A percentile compares a stretch with the other conserved stretches of the same genome.
Evolutionary conservation across 2,888 invertebrate genomes (phyloP).

Genomic region (Eudasyphora cyanicolor): DNA sequence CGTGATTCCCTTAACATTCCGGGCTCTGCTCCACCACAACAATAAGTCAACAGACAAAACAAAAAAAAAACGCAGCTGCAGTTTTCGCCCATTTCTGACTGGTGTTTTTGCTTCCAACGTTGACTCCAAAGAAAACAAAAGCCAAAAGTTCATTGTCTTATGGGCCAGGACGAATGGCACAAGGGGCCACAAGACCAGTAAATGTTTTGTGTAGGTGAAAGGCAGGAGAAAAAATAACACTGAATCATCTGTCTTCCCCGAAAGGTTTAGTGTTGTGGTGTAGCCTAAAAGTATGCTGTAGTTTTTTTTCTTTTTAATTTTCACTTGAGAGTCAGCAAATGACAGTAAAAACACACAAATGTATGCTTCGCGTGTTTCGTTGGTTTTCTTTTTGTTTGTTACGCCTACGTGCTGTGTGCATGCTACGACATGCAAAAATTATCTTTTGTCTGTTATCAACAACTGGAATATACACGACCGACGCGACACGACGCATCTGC

Average conservation of each 20-base stretch:
- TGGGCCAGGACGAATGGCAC: constrained; percentile 36
- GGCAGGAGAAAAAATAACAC: background rate
- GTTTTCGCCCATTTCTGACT: constrained; percentile 39
- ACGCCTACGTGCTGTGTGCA: constrained; percentile 62
- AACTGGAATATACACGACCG: too few relatives aligned
- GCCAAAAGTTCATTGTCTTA: constrained; percentile 64
- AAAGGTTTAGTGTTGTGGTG: background rate
- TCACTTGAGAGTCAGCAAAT: constrained; percentile 28
- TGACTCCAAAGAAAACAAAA: constrained; percentile 51
- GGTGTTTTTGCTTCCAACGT: background rate
- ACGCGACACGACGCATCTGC: background rate
- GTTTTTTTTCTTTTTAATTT: too few relatives aligned
- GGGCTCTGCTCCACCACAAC: constrained; percentile 48
- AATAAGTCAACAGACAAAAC: constrained; percentile 56
- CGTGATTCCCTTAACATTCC: constrained; percentile 49
- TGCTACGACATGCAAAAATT: constrained; percentile 55
- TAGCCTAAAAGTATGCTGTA: constrained; percentile 38
- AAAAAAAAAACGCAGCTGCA: constrained; percentile 57
- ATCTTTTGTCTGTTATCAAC: constrained; percentile 61
- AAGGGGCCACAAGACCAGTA: constrained; percentile 52
- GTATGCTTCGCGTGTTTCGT: constrained; percentile 48
- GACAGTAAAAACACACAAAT: constrained; percentile 33
- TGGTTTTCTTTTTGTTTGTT: constrained; percentile 6
- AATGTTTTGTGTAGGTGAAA: constrained; percentile 39
- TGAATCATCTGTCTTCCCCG: background rate